These are phyloP conservation scores for Trachurus trachurus DNA, from an alignment of 2,797 vertebrate genomes.

Conservation along the genomic window DNA sequence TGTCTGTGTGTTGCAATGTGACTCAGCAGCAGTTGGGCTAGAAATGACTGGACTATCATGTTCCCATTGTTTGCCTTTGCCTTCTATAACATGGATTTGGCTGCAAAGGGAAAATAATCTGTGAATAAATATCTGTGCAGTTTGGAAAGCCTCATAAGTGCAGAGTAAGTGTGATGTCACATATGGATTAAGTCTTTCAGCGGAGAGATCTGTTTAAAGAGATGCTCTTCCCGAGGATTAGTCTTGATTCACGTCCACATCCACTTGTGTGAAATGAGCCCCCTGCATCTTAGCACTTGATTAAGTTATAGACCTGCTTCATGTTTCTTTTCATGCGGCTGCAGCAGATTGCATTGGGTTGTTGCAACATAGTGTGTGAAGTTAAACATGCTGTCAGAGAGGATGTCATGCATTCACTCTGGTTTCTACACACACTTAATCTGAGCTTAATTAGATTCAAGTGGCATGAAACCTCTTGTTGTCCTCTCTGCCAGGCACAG, in stretches of 20 bases:
- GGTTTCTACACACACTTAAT: background rate
- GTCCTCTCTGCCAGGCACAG: background rate
- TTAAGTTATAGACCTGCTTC: conserved; percentile 26
- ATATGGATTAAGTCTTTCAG: conserved; percentile 38
- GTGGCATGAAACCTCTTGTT: background rate
- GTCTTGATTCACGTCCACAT: conserved; percentile 33
- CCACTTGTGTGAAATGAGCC: conserved; percentile 23
- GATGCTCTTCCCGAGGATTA: conserved; percentile 39
- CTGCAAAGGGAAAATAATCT: conserved; percentile 5
- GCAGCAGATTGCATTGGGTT: conserved; percentile 20
- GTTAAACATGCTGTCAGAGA: conserved; percentile 2
- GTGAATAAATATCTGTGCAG: conserved; percentile 1
- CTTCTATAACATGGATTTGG: background rate
- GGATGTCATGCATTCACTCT: background rate
- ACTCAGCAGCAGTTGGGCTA: background rate
- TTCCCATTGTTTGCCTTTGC: background rate
- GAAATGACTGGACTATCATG: background rate
- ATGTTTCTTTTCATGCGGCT: conserved; percentile 14
- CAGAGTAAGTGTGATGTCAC: background rate
- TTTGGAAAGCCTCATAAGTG: background rate
- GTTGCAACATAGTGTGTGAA: background rate
- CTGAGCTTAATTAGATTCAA: background rate
- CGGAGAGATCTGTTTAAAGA: conserved; percentile 31
- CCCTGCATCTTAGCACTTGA: conserved; percentile 1
- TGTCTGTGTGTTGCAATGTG: background rate